Base-by-base conservation (phyloP, 2,888 invertebrate species). In the Sericinus montela region DNA sequence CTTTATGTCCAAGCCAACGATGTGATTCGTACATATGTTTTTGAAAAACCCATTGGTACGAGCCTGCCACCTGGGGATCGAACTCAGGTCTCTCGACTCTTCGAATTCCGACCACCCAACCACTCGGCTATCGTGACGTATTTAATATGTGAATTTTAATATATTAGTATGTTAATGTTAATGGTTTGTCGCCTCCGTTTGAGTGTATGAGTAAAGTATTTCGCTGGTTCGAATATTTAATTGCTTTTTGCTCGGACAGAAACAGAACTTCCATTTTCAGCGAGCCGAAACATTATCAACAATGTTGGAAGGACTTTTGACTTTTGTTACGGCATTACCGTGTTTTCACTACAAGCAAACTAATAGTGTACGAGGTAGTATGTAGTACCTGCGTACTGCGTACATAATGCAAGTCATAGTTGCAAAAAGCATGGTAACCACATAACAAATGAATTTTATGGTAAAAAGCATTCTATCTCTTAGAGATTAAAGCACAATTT, bases 321-420 rank as follows among this genome's bases (percentile, higher is more conserved):
- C 68, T 77, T 75, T 80, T 74, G 75, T 74, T 75, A 78, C 73
- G 69, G 73, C 80, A 78, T 77, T 72, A 75, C 72, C 73, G 67
- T 68, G 64, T 63, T 66, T 65, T 72, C 63, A 67, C 30, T 63
- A 55, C 58, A 71, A 77, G 75, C 73, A 74, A 84, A 82, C 82
- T 70, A 62, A 68, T 65, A n/a, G 60, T 63, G 73, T 83, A 32
- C 6, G 1, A 11, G 6, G 5, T 1, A 11, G 4, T 13, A 11
- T 85, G 73, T 82, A 81, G 79, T 81, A n/a, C n/a, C n/a, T n/a
- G n/a, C n/a, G n/a, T n/a, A n/a, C n/a, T n/a, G n/a, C n/a, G n/a
- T n/a, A n/a, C n/a, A n/a, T 85, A 83, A 80, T 74, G 75, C 67
- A 67, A 55, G 63, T 58, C 61, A 62, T 64, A 66, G 60, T 61